Base-by-base conservation (phyloP, 1,140 invertebrate genomes). In the Cydia splendana region DNA sequence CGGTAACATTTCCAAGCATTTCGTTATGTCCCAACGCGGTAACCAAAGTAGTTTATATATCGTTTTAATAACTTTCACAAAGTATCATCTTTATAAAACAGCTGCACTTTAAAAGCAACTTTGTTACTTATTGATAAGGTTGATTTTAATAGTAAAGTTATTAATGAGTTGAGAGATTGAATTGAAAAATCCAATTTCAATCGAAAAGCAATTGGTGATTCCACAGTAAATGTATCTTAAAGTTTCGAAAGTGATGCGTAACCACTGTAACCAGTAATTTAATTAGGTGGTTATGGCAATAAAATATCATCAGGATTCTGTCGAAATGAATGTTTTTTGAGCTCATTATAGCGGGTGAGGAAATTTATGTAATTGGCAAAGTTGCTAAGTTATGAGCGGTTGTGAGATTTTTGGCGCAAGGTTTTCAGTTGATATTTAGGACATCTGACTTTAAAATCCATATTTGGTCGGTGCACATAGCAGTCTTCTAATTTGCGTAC, bases 31-130 rank as follows among this genome's bases (percentile, higher is more conserved):
- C n/a, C 57, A 62, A 62, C 57, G 0, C 53, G 4, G 15, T 18
- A 57, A 57, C 53, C n/a, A 57, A 48, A 48, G 45, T 48, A 48
- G 45, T 48, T 48, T 57, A 57, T 62, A 4, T 62, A 62, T 62
- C 6, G 2, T 62, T 24, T 62, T 13, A 7, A 24, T 62, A 24
- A 62, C 20, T 62, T 62, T 24, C 57, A 62, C 18, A 62, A 62
- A 62, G 20, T 24, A 62, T 62, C 20, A 62, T 62, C 57, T 62
- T 24, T 2, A 10, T 12, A 57, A 2, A 24, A 24, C 20, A 62
- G 5, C 10, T 18, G 9, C 20, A 4, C 5, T 62, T 10, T 24
- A 62, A 62, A 10, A 62, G 7, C 2, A 24, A 62, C 57, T 62
- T 20, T 62, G 1, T 10, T n/a, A 12, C 57, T 24, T 3, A 6